These are phyloP conservation scores for Cynocephalus volans DNA, from an alignment of 2,113 vertebrate species.

Conservation along the genomic window DNA sequence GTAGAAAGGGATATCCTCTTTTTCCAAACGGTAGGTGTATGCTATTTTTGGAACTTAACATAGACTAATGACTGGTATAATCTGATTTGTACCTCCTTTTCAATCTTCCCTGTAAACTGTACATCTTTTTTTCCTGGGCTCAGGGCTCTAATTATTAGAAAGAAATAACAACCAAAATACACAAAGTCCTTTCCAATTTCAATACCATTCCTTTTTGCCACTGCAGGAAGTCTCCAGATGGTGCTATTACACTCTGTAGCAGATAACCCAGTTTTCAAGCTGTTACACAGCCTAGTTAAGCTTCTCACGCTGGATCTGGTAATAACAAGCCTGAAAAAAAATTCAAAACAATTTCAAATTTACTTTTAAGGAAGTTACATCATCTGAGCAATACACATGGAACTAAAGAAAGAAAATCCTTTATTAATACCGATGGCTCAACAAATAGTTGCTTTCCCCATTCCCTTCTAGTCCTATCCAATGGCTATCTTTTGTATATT, in stretches of 20 bases:
- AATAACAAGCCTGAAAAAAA: constrained; percentile 96
- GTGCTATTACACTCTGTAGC: constrained; percentile 45
- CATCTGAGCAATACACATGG: constrained; percentile 15
- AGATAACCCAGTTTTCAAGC: constrained; percentile 78
- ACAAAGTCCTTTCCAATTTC: constrained; percentile 59
- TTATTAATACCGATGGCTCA: not conserved
- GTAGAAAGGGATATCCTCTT: constrained; percentile 52
- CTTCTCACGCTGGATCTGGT: constrained; percentile 99
- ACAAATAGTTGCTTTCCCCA: not conserved
- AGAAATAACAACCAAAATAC: constrained; percentile 66
- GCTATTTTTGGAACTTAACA: constrained; percentile 65
- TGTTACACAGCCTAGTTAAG: constrained; percentile 90
- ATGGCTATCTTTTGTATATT: not conserved
- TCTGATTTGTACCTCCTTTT: constrained; percentile 49
- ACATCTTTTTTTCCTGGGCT: constrained; percentile 10
- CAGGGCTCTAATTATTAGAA: constrained; percentile 70
- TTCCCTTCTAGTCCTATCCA: not conserved
- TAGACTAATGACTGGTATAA: constrained; percentile 44
- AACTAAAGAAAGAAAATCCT: not conserved
- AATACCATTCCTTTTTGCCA: constrained; percentile 60
- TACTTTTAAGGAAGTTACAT: constrained; percentile 59
- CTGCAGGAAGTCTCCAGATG: constrained; percentile 67
- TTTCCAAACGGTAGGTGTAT: constrained; percentile 61
- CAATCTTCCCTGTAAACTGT: constrained; percentile 40
- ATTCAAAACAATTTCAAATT: constrained; percentile 67